Evolutionary conservation across 2,888 invertebrate genomes (phyloP), one percentile per base, ranked within the genome.

Genomic region (Andrena chrysosceles): DNA sequence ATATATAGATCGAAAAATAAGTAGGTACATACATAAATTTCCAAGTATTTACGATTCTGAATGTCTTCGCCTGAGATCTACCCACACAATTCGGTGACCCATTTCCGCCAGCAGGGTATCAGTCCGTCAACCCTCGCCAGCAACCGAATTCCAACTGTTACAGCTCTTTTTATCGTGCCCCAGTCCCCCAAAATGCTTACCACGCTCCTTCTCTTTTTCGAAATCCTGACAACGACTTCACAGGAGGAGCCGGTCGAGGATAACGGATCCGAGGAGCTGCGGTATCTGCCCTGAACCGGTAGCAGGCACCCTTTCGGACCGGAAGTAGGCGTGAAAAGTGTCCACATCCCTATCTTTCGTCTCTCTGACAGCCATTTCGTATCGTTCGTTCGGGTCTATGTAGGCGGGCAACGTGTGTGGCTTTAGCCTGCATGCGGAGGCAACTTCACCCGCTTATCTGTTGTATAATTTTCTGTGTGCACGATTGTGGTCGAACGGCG

Each of bases 301-400:
- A 88, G 86, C 88, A 82, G 87, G 83, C 88, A 87, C 87, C 90
- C 89, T 89, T 85, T 87, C 75, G 72, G 81, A 29, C 88, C 91
- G 90, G 91, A 92, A 91, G 89, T 91, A 89, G 91, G 91, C 90
- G 91, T 91, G 87, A 90, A 89, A 90, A 86, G 87, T 91, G 89
- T 84, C 84, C 83, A 76, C 84, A 81, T 85, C 70, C 85, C 87
- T 91, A 91, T 91, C 89, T 90, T 88, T 77, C 81, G 82, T 72
- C 85, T 64, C 78, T 84, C 78, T 67, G 77, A 67, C 84, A 83
- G 71, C 72, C 77, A 82, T 64, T 73, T 77, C 74, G 72, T 86
- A 84, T 88, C 84, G 81, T 81, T 77, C 74, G 75, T 76, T 26
- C 60, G 71, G 69, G 54, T 48, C 62, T 31, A 83, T 70, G 77